Evolutionary conservation across 2,888 invertebrate genomes (phyloP).

Genomic region (Tetanocera ferruginea): DNA sequence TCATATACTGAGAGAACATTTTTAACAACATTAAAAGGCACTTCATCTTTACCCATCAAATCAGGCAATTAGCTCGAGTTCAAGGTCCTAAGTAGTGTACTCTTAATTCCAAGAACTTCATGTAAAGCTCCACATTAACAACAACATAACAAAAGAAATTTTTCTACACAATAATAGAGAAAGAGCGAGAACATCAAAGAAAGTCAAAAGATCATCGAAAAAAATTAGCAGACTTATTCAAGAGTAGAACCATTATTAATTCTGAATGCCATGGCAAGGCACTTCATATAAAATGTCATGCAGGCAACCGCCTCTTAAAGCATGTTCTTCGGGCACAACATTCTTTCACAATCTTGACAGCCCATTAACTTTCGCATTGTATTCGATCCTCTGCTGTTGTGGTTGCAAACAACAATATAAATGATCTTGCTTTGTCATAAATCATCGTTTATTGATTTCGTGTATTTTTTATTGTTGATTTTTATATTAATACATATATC

Average conservation of each 20-base stretch:
- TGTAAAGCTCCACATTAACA: background rate
- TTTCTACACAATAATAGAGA: background rate
- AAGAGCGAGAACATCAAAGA: background rate
- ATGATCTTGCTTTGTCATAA: constrained; percentile 27
- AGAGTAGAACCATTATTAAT: background rate
- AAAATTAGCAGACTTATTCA: background rate
- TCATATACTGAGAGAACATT: too few relatives aligned
- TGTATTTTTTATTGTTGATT: constrained; percentile 1
- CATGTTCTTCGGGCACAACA: background rate
- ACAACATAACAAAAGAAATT: background rate
- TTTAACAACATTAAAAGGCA: too few relatives aligned
- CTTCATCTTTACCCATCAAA: too few relatives aligned
- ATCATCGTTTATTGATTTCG: constrained; percentile 22
- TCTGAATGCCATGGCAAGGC: background rate
- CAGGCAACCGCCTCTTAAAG: background rate
- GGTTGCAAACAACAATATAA: constrained; percentile 16
- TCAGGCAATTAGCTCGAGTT: too few relatives aligned
- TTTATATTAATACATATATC: too few relatives aligned
- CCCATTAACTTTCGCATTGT: constrained; percentile 28
- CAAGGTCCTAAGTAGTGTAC: too few relatives aligned
- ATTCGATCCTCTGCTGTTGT: constrained; percentile 20
- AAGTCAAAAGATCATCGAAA: constrained; percentile 11
- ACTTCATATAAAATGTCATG: background rate
- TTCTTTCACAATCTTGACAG: constrained; percentile 1
- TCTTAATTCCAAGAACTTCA: too few relatives aligned